Evolutionary conservation across 2,113 vertebrate species (phyloP).

Genomic region (Alethe diademata): DNA sequence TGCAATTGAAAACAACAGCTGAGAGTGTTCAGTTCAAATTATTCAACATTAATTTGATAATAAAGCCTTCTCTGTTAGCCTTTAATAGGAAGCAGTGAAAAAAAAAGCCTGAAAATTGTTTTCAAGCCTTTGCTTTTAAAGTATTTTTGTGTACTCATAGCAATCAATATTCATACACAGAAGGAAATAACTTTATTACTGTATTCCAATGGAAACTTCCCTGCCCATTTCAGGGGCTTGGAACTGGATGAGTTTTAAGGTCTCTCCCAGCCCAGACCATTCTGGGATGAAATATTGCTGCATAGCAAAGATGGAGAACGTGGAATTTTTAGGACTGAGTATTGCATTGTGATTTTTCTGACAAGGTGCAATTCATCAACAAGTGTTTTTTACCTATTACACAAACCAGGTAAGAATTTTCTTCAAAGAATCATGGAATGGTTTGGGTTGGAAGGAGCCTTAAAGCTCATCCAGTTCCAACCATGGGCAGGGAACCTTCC

Average conservation of each 20-base stretch:
- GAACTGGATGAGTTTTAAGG: not conserved
- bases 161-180: not conserved
- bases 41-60: not conserved
- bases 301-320: not conserved
- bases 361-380: not conserved
- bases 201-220: not conserved
- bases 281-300: not conserved
- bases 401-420: conserved; percentile 11
- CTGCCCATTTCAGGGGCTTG: not conserved
- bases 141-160: not conserved
- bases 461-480: not conserved
- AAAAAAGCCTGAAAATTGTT: not conserved
- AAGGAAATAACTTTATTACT: not conserved
- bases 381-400: not conserved
- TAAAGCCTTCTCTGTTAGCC: not conserved
- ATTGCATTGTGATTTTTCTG: not conserved
- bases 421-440: not conserved
- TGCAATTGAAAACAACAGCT: not conserved
- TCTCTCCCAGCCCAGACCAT: not conserved
- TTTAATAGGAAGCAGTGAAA: not conserved
- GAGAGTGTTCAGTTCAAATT: not conserved
- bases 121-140: not conserved
- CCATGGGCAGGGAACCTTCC: not conserved
- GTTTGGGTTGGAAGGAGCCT: not conserved
- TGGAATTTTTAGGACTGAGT: not conserved